phyloP scores from a whole-genome alignment of 1,140 invertebrate species.

The Diachasmimorpha longicaudata region DNA sequence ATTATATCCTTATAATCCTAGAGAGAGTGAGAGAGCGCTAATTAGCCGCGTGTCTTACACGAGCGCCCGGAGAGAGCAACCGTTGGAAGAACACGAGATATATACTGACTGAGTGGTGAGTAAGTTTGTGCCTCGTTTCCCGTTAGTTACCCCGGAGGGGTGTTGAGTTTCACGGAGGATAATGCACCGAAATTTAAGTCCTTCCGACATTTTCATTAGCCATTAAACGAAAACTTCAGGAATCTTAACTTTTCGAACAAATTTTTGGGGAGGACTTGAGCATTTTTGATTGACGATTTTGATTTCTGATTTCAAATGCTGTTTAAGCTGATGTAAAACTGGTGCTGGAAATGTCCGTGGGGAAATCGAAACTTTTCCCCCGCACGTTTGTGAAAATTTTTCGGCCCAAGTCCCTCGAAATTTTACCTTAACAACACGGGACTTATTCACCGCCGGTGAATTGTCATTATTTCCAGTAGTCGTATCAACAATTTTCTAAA shows the following conservation, averaged over 20 bases:
- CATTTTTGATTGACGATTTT: no score
- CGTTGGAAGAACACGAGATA: not conserved
- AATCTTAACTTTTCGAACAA: not conserved
- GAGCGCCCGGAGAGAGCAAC: not conserved
- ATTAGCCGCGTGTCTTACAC: slow-evolving; percentile 36
- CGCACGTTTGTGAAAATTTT: no score
- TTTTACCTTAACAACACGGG: no score
- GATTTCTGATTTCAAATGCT: no score
- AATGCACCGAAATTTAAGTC: not conserved
- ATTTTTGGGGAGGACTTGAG: no score
- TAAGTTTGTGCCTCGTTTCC: not conserved
- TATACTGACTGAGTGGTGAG: not conserved
- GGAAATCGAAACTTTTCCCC: no score
- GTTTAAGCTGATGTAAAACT: no score
- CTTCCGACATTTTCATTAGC: not conserved
- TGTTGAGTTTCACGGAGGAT: not conserved
- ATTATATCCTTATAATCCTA: not conserved
- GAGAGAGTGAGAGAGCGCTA: slow-evolving; percentile 31
- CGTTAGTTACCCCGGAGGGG: not conserved
- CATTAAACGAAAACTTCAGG: not conserved
- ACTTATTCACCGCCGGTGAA: no score
- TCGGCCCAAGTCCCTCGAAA: no score
- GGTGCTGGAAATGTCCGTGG: no score
- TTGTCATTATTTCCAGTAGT: no score
- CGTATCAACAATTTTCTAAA: no score